phyloP scores from a whole-genome alignment of 2,888 invertebrate genomes.

The Melanostoma mellinum region DNA sequence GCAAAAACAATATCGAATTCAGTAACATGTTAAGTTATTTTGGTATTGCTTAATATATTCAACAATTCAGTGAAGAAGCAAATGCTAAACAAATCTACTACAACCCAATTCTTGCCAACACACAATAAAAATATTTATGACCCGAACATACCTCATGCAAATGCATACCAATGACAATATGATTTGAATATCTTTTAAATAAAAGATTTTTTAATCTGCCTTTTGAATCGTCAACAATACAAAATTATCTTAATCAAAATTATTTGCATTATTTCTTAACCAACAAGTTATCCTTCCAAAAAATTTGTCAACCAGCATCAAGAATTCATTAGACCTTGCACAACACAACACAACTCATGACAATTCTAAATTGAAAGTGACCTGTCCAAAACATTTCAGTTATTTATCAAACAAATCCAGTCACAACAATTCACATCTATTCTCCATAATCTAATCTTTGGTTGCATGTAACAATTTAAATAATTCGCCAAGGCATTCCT shows the following conservation, averaged over 20 bases:
- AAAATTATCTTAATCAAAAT: constrained; percentile 14
- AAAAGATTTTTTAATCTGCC: constrained; percentile 29
- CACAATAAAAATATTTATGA: no score
- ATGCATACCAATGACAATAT: constrained; percentile 2
- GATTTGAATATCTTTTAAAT: constrained; percentile 5
- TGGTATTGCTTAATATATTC: no score
- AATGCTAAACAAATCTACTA: no score
- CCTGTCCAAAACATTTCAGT: constrained; percentile 39
- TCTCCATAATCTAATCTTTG: constrained; percentile 43
- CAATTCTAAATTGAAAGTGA: constrained; percentile 21
- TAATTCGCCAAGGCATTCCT: constrained; percentile 31
- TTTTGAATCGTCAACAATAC: not conserved
- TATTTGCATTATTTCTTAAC: constrained; percentile 5
- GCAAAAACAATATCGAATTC: no score
- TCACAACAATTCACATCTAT: constrained; percentile 53
- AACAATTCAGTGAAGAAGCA: no score
- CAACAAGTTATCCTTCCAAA: constrained; percentile 11
- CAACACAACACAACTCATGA: not conserved
- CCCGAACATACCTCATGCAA: no score
- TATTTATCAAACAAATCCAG: constrained; percentile 42
- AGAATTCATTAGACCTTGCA: constrained; percentile 15
- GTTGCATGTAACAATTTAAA: constrained; percentile 53
- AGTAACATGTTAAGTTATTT: no score
- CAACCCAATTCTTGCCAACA: no score
- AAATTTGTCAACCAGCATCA: constrained; percentile 29